These are phyloP conservation scores for Hetaerina titia DNA, from an alignment of 2,888 invertebrate species.

Conservation along the genomic window DNA sequence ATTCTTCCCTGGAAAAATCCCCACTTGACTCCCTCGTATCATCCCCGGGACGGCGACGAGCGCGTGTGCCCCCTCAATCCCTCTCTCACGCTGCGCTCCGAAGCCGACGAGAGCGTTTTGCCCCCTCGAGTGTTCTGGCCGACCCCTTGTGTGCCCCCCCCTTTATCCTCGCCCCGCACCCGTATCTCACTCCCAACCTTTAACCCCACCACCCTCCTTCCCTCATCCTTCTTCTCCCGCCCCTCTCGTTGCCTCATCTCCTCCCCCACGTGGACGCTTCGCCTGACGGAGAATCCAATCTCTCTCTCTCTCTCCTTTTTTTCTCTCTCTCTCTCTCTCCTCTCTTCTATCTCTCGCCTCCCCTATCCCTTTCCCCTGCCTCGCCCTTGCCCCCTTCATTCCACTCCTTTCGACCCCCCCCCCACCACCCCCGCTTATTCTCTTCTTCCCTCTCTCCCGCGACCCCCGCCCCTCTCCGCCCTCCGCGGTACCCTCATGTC, in stretches of 20 bases:
- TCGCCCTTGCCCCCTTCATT: neutral
- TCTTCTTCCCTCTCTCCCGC: conserved; percentile 64
- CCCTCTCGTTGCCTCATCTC: conserved; percentile 2
- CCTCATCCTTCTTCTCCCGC: conserved; percentile 51
- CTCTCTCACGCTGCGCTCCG: neutral
- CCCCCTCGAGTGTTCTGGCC: conserved; percentile 38
- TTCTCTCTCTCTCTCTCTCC: conserved; percentile 54
- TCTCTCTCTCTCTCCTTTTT: neutral
- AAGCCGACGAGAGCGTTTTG: neutral
- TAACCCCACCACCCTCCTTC: conserved; percentile 50
- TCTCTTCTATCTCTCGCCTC: conserved; percentile 60
- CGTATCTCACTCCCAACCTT: conserved; percentile 66
- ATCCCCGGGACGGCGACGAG: neutral
- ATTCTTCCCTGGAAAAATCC: conserved; percentile 5
- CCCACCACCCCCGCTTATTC: conserved; percentile 26
- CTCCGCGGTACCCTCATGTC: conserved; percentile 74
- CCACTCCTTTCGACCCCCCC: too few species aligned
- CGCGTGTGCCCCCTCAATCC: too few species aligned
- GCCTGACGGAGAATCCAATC: neutral
- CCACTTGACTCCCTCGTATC: neutral
- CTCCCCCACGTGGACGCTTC: neutral
- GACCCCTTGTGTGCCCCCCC: conserved; percentile 68
- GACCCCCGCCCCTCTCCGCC: conserved; percentile 72
- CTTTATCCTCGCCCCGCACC: conserved; percentile 67
- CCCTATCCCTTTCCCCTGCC: neutral